Evolutionary conservation across 2,888 invertebrate species (phyloP), one percentile per base, ranked within the genome.

Genomic region (Rhingia campestris): DNA sequence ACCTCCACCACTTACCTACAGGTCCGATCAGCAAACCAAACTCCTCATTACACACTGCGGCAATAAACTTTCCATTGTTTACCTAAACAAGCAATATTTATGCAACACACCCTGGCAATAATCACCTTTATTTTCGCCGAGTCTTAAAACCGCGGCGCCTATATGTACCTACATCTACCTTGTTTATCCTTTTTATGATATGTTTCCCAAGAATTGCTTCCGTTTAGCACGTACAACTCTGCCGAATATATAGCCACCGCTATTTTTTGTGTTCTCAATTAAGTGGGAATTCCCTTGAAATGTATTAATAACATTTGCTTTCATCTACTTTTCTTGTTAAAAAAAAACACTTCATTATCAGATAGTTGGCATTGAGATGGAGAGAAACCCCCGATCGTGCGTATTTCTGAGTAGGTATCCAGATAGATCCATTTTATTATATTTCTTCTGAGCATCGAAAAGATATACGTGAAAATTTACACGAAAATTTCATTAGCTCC

Each of bases 281-380:
- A 58, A 45, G 10, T 66, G 70, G 66, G 58, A 41, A 61, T 72
- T 76, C 72, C 76, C 59, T 51, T 39, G 41, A 41, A 70, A 59
- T 66, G 9, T 66, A 51, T 51, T 74, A 66, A 74, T 74, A 66
- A 66, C 33, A 41, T 41, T 22, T 32, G 41, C 49, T 69, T 45
- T 47, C 37, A 56, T 56, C 14, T 30, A 41, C 41, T 33, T 67
- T 67, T 67, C 54, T 54, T 67, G 43, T 67, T 67, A 45, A 6
- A 14, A 56, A 41, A 30, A 22, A 35, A 47, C 4, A n/a, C 22
- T 58, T 41, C 32, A 12, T 51, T 41, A 41, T 22, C 69, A 33
- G 59, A 30, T 70, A 41, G 59, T 22, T 70, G 70, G 30, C 59
- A 70, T 70, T 70, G 70, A 4, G 43, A 5, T 12, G 14, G 10